Evolutionary conservation across 2,888 invertebrate genomes (phyloP).

Genomic region (Ptychoptera albimana): DNA sequence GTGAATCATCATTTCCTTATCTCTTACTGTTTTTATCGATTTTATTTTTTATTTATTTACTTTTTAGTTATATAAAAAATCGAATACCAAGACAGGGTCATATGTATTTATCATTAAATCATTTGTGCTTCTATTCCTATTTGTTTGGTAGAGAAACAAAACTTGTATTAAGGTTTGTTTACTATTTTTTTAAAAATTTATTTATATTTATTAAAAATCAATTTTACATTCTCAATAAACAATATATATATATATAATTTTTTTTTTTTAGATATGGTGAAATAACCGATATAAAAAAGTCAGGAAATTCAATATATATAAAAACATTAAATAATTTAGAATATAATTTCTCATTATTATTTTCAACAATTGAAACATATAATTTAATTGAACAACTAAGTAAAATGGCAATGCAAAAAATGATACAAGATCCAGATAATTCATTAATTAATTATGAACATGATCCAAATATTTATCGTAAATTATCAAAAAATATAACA

Average conservation of each 20-base stretch:
- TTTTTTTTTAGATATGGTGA: slow-evolving; percentile 51
- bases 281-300: slow-evolving; percentile 57
- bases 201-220: background rate
- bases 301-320: slow-evolving; percentile 76
- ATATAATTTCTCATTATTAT: slow-evolving; percentile 83
- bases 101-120: slow-evolving; percentile 92
- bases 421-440: slow-evolving; percentile 63
- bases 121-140: slow-evolving; percentile 90
- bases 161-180: slow-evolving; percentile 70
- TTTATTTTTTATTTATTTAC: slow-evolving; percentile 5
- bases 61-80: slow-evolving; percentile 78
- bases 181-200: background rate
- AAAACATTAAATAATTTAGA: slow-evolving; percentile 66
- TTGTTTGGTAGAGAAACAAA: slow-evolving; percentile 83
- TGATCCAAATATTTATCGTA: slow-evolving; percentile 69
- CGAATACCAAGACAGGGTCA: slow-evolving; percentile 91
- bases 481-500: slow-evolving; percentile 64
- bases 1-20: background rate
- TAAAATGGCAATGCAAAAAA: slow-evolving; percentile 90
- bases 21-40: slow-evolving; percentile 7
- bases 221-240: background rate
- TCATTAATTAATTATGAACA: slow-evolving; percentile 83
- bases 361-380: slow-evolving; percentile 79
- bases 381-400: slow-evolving; percentile 87
- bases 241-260: background rate